Percentiles rank a stretch among this genome's conserved stretches.
Conservation (phyloP, 2,797 vertebrate genomes). For the Netta rufina region DNA sequence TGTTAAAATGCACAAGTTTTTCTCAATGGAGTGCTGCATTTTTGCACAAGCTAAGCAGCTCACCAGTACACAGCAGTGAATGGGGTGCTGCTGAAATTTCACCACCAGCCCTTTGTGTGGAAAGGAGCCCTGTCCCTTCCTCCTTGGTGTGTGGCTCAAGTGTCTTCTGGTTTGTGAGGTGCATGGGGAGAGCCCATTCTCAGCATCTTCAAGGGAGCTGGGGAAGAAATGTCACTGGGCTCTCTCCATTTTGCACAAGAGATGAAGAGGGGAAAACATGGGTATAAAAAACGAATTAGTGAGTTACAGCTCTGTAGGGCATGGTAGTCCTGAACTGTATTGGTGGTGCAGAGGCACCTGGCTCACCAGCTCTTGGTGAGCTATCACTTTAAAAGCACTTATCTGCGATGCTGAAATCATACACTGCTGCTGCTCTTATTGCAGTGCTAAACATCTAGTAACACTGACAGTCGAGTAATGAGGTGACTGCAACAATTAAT, state of each 20-base stretch:
- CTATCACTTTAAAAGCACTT: neutral
- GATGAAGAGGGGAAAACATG: neutral
- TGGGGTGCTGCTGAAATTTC: neutral
- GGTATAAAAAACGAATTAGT: neutral
- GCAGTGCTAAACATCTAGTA: constrained; percentile 9
- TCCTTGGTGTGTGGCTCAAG: neutral
- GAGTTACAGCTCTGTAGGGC: neutral
- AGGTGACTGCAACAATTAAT: constrained; percentile 58
- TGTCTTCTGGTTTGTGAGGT: neutral
- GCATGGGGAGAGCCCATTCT: neutral
- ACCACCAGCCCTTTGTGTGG: too few relatives aligned
- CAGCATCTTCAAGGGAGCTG: neutral
- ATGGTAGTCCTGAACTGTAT: neutral
- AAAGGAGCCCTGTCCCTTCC: neutral
- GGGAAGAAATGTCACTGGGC: neutral
- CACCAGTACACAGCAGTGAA: neutral
- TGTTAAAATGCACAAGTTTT: neutral
- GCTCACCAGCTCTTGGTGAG: rapidly evolving
- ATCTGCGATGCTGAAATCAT: neutral
- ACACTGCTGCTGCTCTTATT: neutral
- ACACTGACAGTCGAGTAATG: constrained; percentile 26
- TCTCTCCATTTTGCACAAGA: neutral
- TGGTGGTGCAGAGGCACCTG: rapidly evolving
- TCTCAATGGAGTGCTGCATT: neutral
- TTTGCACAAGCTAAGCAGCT: neutral